Conservation (phyloP, 2,888 invertebrate genomes). For the Tachina fera region DNA sequence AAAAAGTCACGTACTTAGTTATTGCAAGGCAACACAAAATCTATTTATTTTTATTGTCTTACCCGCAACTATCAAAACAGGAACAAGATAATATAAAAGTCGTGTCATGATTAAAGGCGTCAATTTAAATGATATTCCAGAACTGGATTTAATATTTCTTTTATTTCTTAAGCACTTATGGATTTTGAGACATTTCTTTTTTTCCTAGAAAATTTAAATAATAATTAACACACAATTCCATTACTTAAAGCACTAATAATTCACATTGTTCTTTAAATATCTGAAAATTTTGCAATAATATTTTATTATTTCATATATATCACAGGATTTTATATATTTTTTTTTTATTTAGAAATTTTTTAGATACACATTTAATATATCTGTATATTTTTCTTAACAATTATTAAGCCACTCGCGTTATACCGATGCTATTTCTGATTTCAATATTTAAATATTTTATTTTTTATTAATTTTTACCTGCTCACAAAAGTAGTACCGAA, state of each 20-base stretch:
- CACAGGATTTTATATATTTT: too few relatives aligned
- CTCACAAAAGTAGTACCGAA: slow-evolving; percentile 55
- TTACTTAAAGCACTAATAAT: background rate
- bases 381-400: too few relatives aligned
- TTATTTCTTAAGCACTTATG: slow-evolving; percentile 2
- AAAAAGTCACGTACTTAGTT: too few relatives aligned
- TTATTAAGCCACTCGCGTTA: background rate
- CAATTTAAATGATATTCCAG: background rate
- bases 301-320: background rate
- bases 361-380: too few relatives aligned
- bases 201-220: slow-evolving; percentile 32
- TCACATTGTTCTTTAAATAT: background rate
- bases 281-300: background rate
- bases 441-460: background rate
- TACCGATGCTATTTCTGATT: slow-evolving; percentile 3
- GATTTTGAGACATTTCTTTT: slow-evolving; percentile 12
- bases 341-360: too few relatives aligned
- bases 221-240: slow-evolving; percentile 13
- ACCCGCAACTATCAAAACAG: slow-evolving; percentile 60
- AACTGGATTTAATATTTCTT: background rate
- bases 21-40: background rate
- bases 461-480: slow-evolving; percentile 52
- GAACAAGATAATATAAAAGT: slow-evolving; percentile 47
- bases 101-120: slow-evolving; percentile 52
- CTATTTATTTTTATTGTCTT: background rate